phyloP scores from a whole-genome alignment of 53 echinoderm and acorn worm genomes.

The Holothuria scabra region DNA sequence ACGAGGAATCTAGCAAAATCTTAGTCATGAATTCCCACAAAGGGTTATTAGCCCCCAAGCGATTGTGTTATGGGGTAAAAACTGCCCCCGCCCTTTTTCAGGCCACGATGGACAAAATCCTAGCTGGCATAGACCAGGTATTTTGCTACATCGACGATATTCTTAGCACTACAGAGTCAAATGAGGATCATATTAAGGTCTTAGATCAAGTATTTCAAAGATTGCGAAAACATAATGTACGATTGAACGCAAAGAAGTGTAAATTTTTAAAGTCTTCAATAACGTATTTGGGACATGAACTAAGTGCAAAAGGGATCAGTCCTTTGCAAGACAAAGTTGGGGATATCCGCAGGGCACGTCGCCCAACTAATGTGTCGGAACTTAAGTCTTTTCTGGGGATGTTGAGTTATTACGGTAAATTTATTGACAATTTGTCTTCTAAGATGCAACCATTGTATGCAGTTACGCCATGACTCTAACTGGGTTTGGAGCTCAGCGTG shows the following conservation, averaged over 20 bases:
- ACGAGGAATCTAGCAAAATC: slow-evolving; percentile 27
- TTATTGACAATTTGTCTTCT: slow-evolving; percentile 53
- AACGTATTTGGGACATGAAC: no score
- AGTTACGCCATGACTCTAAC: slow-evolving; percentile 13
- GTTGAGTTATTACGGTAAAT: slow-evolving; percentile 70
- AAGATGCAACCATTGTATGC: slow-evolving; percentile 62
- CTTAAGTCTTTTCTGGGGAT: slow-evolving; percentile 62
- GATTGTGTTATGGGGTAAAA: slow-evolving; percentile 31
- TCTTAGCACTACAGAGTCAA: neutral
- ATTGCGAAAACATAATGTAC: no score
- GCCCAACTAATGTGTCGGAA: slow-evolving; percentile 49
- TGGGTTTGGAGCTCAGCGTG: slow-evolving; percentile 67
- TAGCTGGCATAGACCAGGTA: neutral
- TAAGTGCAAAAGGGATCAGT: no score
- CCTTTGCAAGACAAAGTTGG: no score
- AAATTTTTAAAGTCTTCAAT: no score
- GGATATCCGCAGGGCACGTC: no score
- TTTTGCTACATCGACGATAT: slow-evolving; percentile 32
- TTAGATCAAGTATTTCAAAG: no score
- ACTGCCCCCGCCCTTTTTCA: slow-evolving; percentile 33
- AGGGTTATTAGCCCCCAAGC: neutral
- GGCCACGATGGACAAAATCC: neutral
- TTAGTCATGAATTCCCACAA: neutral
- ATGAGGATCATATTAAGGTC: no score
- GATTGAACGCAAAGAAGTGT: no score